Evolutionary conservation across 2,797 vertebrate genomes (phyloP).

Genomic region (Sparus aurata): DNA sequence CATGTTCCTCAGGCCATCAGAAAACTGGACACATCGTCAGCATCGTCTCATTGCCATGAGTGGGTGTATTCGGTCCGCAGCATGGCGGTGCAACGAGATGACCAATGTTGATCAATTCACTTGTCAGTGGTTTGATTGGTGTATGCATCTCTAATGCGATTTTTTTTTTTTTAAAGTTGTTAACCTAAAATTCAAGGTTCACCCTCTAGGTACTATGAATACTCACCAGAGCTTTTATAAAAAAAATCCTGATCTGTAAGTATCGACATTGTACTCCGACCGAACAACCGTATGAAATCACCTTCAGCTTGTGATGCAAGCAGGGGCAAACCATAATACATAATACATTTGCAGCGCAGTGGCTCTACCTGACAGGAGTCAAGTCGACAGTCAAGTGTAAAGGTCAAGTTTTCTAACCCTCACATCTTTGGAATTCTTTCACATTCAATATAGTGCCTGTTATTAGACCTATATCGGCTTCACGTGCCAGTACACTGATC

Average conservation of each 20-base stretch:
- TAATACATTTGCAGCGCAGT: neutral
- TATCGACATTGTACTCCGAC: neutral
- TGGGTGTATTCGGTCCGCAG: too few relatives aligned
- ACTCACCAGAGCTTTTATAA: neutral
- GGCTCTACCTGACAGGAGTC: neutral
- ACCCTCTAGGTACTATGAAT: neutral
- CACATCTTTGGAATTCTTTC: slow-evolving; percentile 8
- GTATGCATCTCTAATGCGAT: too few relatives aligned
- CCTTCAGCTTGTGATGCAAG: neutral
- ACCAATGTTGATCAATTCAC: too few relatives aligned
- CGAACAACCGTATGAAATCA: neutral
- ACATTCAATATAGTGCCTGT: slow-evolving; percentile 12
- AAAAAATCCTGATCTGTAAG: neutral
- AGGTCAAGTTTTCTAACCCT: neutral
- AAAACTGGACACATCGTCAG: too few relatives aligned
- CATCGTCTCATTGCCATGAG: too few relatives aligned
- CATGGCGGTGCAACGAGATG: too few relatives aligned
- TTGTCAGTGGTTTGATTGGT: too few relatives aligned
- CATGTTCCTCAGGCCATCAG: too few relatives aligned
- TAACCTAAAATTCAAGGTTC: neutral
- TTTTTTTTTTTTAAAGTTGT: too few relatives aligned
- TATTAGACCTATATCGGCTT: neutral
- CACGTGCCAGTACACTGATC: slow-evolving; percentile 19
- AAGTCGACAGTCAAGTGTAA: neutral
- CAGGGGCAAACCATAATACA: neutral